A percentile compares a stretch with the other conserved stretches of the same genome.
phyloP scores from a whole-genome alignment of 2,797 vertebrate species.

The Sebastolobus alascanus region DNA sequence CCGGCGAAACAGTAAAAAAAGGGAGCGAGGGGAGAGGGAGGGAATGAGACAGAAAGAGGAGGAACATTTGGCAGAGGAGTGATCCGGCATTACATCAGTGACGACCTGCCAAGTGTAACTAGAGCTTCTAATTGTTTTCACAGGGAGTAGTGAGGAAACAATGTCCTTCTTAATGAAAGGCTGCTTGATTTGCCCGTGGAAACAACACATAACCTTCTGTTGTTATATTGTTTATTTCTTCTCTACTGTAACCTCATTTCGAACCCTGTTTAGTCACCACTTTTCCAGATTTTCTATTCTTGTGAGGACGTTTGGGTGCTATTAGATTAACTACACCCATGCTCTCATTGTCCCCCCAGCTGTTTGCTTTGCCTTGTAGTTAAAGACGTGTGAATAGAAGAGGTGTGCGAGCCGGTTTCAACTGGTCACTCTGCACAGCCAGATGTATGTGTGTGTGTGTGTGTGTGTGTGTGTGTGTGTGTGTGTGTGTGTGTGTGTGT shows the following conservation, averaged over 20 bases:
- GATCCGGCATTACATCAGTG: constrained; percentile 76
- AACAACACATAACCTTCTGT: constrained; percentile 37
- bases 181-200: constrained; percentile 50
- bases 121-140: constrained; percentile 79
- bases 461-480: neutral
- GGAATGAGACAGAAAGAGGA: constrained; percentile 43
- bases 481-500: constrained; percentile 12
- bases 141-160: constrained; percentile 73
- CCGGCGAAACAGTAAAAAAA: constrained; percentile 52
- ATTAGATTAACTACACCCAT: constrained; percentile 25
- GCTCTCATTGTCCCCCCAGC: constrained; percentile 28
- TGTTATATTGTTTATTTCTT: constrained; percentile 39
- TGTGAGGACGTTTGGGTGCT: constrained; percentile 18
- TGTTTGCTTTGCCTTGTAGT: constrained; percentile 42
- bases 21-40: constrained; percentile 8
- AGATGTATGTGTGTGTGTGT: constrained; percentile 39
- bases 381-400: constrained; percentile 48
- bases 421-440: constrained; percentile 55
- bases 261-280: constrained; percentile 10
- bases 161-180: constrained; percentile 56
- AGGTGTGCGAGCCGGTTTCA: constrained; percentile 40
- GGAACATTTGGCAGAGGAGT: constrained; percentile 59
- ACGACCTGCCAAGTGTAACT: constrained; percentile 62
- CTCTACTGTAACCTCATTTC: constrained; percentile 10
- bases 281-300: constrained; percentile 1